Conservation (phyloP, 2,797 vertebrate genomes). For the Epinephelus coioides region DNA sequence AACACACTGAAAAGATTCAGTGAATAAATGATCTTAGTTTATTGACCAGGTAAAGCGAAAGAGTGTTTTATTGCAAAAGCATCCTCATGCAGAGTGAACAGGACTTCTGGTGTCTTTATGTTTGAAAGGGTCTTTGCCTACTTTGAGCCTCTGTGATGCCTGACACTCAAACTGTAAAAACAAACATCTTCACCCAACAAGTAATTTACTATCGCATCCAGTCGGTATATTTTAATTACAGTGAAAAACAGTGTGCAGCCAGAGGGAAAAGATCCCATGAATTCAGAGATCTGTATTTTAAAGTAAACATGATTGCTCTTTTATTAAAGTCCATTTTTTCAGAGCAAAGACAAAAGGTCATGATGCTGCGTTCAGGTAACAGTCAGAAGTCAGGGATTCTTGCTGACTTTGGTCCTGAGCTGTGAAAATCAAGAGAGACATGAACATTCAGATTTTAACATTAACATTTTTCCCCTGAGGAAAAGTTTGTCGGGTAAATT, state of each 20-base stretch:
- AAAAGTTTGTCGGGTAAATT: neutral
- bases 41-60: neutral
- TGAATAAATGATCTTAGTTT: conserved; percentile 1
- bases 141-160: neutral
- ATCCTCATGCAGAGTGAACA: conserved; percentile 56
- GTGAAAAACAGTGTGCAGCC: neutral
- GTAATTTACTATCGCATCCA: neutral
- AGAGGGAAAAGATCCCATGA: neutral
- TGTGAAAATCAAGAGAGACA: neutral
- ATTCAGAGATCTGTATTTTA: neutral
- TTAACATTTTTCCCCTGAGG: too few species aligned
- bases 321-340: neutral
- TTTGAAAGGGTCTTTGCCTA: neutral
- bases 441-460: neutral
- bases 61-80: conserved; percentile 19
- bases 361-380: neutral
- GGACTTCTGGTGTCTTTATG: neutral
- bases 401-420: neutral
- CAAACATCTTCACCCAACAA: neutral
- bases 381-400: neutral
- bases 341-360: neutral
- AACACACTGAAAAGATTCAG: neutral
- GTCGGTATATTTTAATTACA: neutral
- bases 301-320: neutral
- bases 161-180: neutral